Percentiles rank a stretch among this genome's conserved stretches.
Conservation (phyloP, 2,797 vertebrate genomes). For the Myotis pilosus region DNA sequence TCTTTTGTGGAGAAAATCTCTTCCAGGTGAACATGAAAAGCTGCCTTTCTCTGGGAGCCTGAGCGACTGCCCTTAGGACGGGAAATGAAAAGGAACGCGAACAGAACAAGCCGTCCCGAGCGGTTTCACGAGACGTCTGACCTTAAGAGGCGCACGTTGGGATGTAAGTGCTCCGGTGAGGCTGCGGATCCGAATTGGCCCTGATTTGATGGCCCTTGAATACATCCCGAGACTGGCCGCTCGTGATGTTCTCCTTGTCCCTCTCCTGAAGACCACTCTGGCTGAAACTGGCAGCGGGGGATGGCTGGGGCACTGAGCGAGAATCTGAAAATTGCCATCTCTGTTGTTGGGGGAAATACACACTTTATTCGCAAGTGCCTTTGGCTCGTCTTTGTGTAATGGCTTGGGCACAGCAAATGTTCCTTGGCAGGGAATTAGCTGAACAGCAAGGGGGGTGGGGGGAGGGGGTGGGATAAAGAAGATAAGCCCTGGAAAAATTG, state of each 20-base stretch:
- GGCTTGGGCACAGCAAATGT: conserved; percentile 61
- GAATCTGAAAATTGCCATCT: conserved; percentile 45
- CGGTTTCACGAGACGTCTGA: conserved; percentile 26
- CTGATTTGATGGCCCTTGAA: background rate
- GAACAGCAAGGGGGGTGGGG: background rate
- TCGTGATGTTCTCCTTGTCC: background rate
- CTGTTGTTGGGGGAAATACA: conserved; percentile 36
- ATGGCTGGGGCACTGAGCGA: background rate
- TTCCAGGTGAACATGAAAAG: conserved; percentile 7
- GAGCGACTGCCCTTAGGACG: background rate
- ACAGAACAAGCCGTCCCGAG: conserved; percentile 40
- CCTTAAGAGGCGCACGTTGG: conserved; percentile 37
- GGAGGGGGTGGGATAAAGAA: background rate
- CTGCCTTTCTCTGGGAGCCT: background rate
- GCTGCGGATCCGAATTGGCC: background rate
- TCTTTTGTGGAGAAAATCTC: conserved; percentile 45
- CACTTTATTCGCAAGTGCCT: conserved; percentile 62
- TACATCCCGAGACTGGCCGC: conserved; percentile 2
- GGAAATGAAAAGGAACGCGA: background rate
- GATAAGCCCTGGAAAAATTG: conserved; percentile 44
- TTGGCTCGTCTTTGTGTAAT: conserved; percentile 60
- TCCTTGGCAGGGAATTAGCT: conserved; percentile 54
- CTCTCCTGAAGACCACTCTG: background rate
- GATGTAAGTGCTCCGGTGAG: background rate
- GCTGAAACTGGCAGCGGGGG: conserved; percentile 12